Evolutionary conservation across 2,113 vertebrate species (phyloP).

Genomic region (Murina feae): DNA sequence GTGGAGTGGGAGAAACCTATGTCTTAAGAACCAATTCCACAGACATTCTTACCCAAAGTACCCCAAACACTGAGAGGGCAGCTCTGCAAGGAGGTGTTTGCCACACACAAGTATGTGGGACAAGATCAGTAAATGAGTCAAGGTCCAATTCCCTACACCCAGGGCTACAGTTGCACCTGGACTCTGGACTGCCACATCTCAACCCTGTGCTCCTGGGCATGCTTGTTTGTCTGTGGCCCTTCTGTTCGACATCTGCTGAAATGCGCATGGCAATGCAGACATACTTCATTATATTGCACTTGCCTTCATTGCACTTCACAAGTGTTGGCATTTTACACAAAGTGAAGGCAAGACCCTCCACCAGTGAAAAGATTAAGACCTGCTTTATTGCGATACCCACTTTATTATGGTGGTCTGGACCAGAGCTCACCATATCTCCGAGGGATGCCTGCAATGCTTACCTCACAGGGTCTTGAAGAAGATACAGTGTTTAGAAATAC

Average conservation of each 20-base stretch:
- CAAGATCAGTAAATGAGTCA: background rate
- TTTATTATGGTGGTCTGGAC: background rate
- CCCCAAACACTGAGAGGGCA: background rate
- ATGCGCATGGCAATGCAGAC: background rate
- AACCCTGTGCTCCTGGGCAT: background rate
- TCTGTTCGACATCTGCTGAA: background rate
- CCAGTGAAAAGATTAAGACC: background rate
- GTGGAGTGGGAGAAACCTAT: background rate
- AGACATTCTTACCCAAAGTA: background rate
- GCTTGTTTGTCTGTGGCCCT: background rate
- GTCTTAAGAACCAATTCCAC: background rate
- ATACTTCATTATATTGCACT: background rate
- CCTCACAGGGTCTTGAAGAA: background rate
- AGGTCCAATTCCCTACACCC: background rate
- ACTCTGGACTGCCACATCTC: fast-evolving
- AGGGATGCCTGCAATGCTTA: background rate
- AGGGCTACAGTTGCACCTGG: background rate
- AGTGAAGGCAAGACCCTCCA: background rate
- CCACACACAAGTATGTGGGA: background rate
- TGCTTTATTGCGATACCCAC: background rate
- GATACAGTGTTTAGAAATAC: background rate
- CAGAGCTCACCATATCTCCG: background rate
- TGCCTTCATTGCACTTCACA: background rate
- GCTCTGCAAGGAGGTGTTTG: background rate
- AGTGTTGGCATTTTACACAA: background rate